Percentiles rank a stretch among this genome's conserved stretches.
Evolutionary conservation across 2,113 vertebrate genomes (phyloP).

Genomic region (Apodemus sylvaticus): DNA sequence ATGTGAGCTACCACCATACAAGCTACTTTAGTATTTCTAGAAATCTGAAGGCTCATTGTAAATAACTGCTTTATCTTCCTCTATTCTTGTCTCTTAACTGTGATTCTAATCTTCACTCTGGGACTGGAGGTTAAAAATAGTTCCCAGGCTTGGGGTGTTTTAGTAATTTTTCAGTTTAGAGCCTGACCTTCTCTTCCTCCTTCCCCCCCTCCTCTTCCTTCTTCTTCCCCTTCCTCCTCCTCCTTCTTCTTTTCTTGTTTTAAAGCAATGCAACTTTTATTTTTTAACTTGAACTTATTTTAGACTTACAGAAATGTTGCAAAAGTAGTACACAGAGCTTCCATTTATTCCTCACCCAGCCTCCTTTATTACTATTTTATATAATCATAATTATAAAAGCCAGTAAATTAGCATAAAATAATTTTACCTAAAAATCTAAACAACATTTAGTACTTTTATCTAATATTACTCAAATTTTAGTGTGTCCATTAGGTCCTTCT

Average conservation of each 20-base stretch:
- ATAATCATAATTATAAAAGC: constrained; percentile 45
- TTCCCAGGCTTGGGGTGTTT: not conserved
- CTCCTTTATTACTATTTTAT: constrained; percentile 50
- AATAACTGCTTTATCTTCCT: not conserved
- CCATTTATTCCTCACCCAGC: not conserved
- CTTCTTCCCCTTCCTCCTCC: too few relatives aligned
- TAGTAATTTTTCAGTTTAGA: constrained; percentile 60
- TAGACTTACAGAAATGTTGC: constrained; percentile 47
- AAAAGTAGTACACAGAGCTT: constrained; percentile 63
- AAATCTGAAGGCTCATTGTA: not conserved
- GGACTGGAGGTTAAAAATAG: constrained; percentile 47
- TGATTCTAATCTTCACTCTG: constrained; percentile 31
- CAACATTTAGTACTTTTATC: not conserved
- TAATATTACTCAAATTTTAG: not conserved
- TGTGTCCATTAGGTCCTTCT: not conserved
- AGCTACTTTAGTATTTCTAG: not conserved
- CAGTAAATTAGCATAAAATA: constrained; percentile 14
- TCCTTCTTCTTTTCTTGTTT: not conserved
- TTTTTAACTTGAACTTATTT: constrained; percentile 65
- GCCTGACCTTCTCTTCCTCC: not conserved
- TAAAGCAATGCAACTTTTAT: constrained; percentile 20
- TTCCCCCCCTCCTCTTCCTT: rapidly evolving
- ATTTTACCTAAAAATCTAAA: not conserved
- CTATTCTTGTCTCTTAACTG: not conserved
- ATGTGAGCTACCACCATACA: not conserved